Evolutionary conservation across 2,113 vertebrate species (phyloP), one percentile per base, ranked within the genome.

Genomic region (Pholis gunnellus): DNA sequence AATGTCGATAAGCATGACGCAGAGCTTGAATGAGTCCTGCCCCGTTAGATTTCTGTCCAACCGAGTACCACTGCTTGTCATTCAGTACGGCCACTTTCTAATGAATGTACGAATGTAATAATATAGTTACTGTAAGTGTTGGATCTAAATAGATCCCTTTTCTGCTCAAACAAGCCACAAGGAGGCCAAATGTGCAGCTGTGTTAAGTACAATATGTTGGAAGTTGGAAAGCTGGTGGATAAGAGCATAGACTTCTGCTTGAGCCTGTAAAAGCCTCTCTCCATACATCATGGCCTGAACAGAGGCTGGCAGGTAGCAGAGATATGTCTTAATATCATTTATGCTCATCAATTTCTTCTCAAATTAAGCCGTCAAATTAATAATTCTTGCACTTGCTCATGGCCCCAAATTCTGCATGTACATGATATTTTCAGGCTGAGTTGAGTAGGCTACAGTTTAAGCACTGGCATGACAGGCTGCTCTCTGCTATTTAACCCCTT

Each of bases 171-270:
- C 1, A 48, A 60, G 71, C 63, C 63, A 80, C 50, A 48, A 46
- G 38, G 50, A 57, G 38, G 38, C 70, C 44, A 38, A 66, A 57
- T 66, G 67, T 66, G 74, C 74, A 83, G 50, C 67, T 77, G 81
- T 65, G 73, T 72, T 64, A 29, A 71, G 81, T 83, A 59, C 40
- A 72, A 66, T 72, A 83, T 83, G 81, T 77, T 72, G 81, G 50
- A 83, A 77, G 68, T 72, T 77, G n/a, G 46, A 82, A 71, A 77
- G 27, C 46, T 71, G 81, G 67, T 72, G 60, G 74, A 75, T 68
- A 75, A 69, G 71, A 81, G 61, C 70, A 73, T 36, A 81, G 42
- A 34, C 31, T 38, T 52, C 9, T 48, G 44, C 40, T 17, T 56
- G 52, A 56, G 52, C 52, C 52, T 56, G 52, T 56, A 2, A 42